Conservation (phyloP, 1,140 invertebrate genomes). For the Gyrodactylus salaris region DNA sequence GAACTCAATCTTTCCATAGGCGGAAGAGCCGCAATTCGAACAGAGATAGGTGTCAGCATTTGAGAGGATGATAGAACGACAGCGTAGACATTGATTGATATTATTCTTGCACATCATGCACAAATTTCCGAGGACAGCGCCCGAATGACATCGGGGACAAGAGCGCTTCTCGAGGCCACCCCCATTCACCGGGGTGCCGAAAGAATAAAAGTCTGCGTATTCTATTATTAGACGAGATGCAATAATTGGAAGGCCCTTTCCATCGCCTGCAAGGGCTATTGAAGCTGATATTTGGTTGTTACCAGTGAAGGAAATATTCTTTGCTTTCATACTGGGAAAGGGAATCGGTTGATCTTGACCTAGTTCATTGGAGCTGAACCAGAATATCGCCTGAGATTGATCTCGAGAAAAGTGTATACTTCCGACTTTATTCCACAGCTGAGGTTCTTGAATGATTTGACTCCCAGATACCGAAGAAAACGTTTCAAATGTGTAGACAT, state of each 20-base stretch:
- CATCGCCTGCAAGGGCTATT: neutral
- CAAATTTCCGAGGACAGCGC: neutral
- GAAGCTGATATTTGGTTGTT: neutral
- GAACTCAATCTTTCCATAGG: slow-evolving; percentile 1
- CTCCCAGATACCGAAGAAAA: neutral
- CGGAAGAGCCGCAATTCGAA: neutral
- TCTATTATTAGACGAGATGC: neutral
- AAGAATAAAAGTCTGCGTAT: neutral
- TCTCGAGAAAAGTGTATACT: neutral
- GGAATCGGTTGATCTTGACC: neutral
- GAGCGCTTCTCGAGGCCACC: neutral
- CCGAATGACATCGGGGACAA: neutral
- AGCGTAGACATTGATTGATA: slow-evolving; percentile 5
- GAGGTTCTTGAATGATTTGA: neutral
- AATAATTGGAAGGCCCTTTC: neutral
- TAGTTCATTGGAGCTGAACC: neutral
- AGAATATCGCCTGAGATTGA: neutral
- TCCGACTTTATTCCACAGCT: neutral
- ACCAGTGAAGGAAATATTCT: neutral
- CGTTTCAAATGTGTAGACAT: neutral
- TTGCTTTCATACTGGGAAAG: neutral
- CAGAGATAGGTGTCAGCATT: slow-evolving; percentile 1
- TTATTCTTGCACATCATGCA: slow-evolving; percentile 1
- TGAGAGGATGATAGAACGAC: neutral
- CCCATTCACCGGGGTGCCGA: neutral